A percentile compares a stretch with the other conserved stretches of the same genome.
These are phyloP conservation scores for Bubo scandiacus DNA, from an alignment of 2,113 vertebrate genomes.

Conservation along the genomic window DNA sequence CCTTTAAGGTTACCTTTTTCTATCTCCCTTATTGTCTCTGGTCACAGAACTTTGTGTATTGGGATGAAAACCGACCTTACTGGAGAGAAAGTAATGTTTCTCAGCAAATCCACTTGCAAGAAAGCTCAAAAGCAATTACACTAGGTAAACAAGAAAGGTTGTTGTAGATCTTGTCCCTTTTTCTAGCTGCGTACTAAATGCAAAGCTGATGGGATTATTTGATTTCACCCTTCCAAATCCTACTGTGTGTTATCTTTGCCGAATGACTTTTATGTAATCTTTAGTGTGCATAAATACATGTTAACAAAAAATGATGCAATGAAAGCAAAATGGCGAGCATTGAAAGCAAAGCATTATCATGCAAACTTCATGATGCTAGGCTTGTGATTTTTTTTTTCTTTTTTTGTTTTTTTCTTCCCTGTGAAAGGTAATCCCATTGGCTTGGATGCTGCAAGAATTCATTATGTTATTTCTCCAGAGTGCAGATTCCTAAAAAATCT, in stretches of 20 bases:
- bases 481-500: neutral
- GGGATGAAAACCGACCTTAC: neutral
- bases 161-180: slow-evolving; percentile 32
- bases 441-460: neutral
- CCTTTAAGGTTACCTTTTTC: neutral
- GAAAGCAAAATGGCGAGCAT: slow-evolving; percentile 41
- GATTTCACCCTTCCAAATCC: slow-evolving; percentile 35
- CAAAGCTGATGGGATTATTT: slow-evolving; percentile 39
- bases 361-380: neutral
- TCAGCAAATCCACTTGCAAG: slow-evolving; percentile 28
- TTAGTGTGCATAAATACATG: slow-evolving; percentile 63
- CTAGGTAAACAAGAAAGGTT: slow-evolving; percentile 48
- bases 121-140: slow-evolving; percentile 47
- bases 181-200: slow-evolving; percentile 21
- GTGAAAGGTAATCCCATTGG: neutral
- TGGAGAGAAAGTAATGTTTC: neutral
- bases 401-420: neutral
- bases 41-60: neutral
- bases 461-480: neutral
- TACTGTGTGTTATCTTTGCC: slow-evolving; percentile 19
- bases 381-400: neutral
- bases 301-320: slow-evolving; percentile 22
- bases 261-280: slow-evolving; percentile 57
- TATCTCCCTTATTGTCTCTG: neutral
- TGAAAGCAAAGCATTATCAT: neutral